These are phyloP conservation scores for Barbus barbus DNA, from an alignment of 2,113 vertebrate genomes.

Conservation along the genomic window DNA sequence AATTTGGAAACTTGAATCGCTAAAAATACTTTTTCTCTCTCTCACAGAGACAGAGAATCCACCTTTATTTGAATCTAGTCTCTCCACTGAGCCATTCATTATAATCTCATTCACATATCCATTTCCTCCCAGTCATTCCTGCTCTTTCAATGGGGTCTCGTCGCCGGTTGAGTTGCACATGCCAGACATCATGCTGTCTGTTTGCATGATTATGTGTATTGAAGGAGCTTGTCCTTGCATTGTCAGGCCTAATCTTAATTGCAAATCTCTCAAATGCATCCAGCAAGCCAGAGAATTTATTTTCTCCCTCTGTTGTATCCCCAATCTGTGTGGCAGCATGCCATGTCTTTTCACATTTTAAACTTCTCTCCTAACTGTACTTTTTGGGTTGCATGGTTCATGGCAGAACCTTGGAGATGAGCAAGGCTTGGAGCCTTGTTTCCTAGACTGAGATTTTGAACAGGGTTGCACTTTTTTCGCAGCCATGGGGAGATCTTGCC, in stretches of 20 bases:
- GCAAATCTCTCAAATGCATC: conserved; percentile 53
- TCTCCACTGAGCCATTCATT: conserved; percentile 2
- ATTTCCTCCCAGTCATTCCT: conserved; percentile 22
- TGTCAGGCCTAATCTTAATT: conserved; percentile 42
- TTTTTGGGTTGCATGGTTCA: conserved; percentile 28
- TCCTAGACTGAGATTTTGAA: conserved; percentile 36
- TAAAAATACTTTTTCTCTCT: not conserved
- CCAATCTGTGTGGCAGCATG: conserved; percentile 55
- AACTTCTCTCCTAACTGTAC: conserved; percentile 38
- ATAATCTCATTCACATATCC: conserved; percentile 14
- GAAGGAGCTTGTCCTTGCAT: not conserved
- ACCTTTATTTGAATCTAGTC: not conserved
- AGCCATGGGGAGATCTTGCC: no score
- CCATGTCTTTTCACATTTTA: conserved; percentile 48
- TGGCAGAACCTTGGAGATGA: conserved; percentile 33
- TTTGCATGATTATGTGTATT: conserved; percentile 32
- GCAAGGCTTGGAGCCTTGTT: conserved; percentile 9
- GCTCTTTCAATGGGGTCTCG: not conserved
- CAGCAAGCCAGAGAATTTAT: conserved; percentile 46
- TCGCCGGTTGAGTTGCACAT: not conserved
- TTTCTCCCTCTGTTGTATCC: conserved; percentile 35
- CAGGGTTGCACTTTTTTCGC: not conserved
- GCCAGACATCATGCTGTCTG: conserved; percentile 11
- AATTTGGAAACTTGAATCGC: not conserved
- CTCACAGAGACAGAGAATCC: not conserved